Conservation (phyloP, 2,113 vertebrate genomes). For the Rhodinocichla rosea region DNA sequence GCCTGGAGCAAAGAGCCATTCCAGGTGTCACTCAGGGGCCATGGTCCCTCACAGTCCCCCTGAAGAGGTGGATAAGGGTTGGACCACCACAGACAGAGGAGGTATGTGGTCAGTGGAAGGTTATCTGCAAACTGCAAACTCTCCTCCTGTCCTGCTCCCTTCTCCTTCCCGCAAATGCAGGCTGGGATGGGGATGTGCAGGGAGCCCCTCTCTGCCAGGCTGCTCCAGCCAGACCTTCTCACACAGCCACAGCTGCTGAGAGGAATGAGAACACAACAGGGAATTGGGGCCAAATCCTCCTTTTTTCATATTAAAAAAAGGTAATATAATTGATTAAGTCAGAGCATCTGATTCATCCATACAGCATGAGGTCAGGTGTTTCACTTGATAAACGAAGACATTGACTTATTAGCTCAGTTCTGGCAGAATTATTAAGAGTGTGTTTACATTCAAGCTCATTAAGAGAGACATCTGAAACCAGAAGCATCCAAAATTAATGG, state of each 20-base stretch:
- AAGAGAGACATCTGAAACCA: conserved; percentile 47
- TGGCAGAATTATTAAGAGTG: conserved; percentile 53
- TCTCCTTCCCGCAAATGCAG: fast-evolving
- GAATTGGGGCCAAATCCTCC: not conserved
- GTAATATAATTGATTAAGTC: not conserved
- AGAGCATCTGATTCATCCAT: conserved; percentile 16
- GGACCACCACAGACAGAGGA: not conserved
- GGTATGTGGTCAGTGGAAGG: not conserved
- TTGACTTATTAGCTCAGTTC: conserved; percentile 24
- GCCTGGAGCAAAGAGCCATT: not conserved
- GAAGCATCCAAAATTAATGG: conserved; percentile 51
- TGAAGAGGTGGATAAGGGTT: not conserved
- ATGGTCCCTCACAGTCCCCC: not conserved
- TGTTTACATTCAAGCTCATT: conserved; percentile 58
- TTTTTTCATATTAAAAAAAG: not conserved
- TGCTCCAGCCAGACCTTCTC: not conserved
- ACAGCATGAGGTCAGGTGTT: conserved; percentile 16
- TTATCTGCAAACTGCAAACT: not conserved
- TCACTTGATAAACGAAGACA: conserved; percentile 50
- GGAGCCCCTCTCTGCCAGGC: not conserved
- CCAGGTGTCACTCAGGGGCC: not conserved
- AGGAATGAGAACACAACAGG: not conserved
- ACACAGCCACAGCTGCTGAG: not conserved
- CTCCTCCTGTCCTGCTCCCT: not conserved
- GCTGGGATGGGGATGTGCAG: not conserved